These are phyloP conservation scores for Meteorus colon DNA, from an alignment of 2,888 invertebrate genomes.

Conservation along the genomic window DNA sequence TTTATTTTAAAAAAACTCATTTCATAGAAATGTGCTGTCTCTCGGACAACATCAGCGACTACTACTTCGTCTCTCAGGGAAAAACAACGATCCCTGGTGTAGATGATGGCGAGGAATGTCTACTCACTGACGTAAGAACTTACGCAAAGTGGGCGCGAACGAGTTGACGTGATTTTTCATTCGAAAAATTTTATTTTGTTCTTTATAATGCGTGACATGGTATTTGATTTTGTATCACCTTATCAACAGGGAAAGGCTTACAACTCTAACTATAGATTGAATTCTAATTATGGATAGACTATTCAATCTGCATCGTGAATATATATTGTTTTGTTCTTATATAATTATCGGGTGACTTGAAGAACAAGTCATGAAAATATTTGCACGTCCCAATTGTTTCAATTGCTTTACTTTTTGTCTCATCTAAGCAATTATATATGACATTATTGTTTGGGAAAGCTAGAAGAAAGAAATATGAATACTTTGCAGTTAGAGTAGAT, in stretches of 20 bases:
- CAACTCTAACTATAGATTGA: not conserved
- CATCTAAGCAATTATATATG: not conserved
- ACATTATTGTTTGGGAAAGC: not conserved
- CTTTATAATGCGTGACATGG: not conserved
- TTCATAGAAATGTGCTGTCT: constrained; percentile 83
- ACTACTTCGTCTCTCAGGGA: constrained; percentile 94
- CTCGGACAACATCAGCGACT: constrained; percentile 86
- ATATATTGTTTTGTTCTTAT: not conserved
- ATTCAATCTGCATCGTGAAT: not conserved
- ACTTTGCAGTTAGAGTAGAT: not conserved
- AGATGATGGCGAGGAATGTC: constrained; percentile 93
- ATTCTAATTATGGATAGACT: not conserved
- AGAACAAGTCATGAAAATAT: not conserved
- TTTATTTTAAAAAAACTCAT: constrained; percentile 56
- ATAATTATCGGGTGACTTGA: too few species aligned
- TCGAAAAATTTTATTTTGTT: constrained; percentile 18
- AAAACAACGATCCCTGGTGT: constrained; percentile 92
- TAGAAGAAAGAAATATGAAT: not conserved
- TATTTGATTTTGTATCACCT: constrained; percentile 30
- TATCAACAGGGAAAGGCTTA: constrained; percentile 31
- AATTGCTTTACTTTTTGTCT: not conserved
- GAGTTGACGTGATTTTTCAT: constrained; percentile 51
- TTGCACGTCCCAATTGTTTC: not conserved
- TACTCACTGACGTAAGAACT: constrained; percentile 85
- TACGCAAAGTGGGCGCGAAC: constrained; percentile 57